Percentiles rank a stretch among this genome's conserved stretches.
These are phyloP conservation scores for Fragum fragum DNA, from an alignment of 2,888 invertebrate species.

Conservation along the genomic window DNA sequence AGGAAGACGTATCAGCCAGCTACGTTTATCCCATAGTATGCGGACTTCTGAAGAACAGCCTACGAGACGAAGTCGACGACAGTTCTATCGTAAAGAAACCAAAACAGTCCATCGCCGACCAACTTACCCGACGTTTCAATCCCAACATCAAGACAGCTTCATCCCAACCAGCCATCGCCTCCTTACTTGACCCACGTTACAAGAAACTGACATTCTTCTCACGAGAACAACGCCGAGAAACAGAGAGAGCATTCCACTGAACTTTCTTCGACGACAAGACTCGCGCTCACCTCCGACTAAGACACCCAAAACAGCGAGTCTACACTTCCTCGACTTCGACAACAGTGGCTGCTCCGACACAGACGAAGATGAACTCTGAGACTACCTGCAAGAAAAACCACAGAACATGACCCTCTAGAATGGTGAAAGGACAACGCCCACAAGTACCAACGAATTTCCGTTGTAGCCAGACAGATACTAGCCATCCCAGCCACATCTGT, in stretches of 20 bases:
- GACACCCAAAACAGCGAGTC: background rate
- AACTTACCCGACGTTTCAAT: conserved; percentile 13
- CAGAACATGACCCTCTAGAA: conserved; percentile 7
- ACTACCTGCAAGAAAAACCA: too few relatives aligned
- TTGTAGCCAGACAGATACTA: conserved; percentile 31
- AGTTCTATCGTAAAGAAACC: background rate
- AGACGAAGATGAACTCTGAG: too few relatives aligned
- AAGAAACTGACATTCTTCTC: conserved; percentile 11
- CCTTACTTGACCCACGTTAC: conserved; percentile 19
- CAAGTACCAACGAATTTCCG: conserved; percentile 18
- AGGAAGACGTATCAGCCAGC: conserved; percentile 19
- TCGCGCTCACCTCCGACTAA: background rate
- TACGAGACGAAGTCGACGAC: background rate
- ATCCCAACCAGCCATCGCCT: conserved; percentile 11
- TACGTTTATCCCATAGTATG: conserved; percentile 29
- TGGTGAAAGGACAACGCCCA: conserved; percentile 35
- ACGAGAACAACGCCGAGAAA: background rate
- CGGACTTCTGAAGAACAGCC: conserved; percentile 11
- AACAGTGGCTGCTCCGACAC: conserved; percentile 4
- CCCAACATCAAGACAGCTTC: background rate
- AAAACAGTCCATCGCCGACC: conserved; percentile 1
- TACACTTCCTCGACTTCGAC: background rate
- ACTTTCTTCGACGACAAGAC: background rate
- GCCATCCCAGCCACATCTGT: conserved; percentile 40
- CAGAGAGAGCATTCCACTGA: conserved; percentile 1